Percentiles rank a stretch among this genome's conserved stretches.
phyloP scores from a whole-genome alignment of 2,888 invertebrate genomes.

The Mythimna loreyi region DNA sequence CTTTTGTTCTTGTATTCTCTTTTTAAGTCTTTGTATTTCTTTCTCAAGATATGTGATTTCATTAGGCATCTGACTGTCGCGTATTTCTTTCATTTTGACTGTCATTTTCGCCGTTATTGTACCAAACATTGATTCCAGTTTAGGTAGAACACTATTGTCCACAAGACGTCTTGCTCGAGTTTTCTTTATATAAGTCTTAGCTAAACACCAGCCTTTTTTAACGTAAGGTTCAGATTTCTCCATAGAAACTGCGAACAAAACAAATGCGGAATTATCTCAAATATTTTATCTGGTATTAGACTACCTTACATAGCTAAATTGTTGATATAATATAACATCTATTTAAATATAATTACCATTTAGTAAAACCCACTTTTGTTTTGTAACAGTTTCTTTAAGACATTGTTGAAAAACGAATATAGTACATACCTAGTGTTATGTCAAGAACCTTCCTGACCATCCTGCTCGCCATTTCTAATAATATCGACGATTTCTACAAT shows the following conservation, averaged over 20 bases:
- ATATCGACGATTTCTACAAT: slow-evolving; percentile 2
- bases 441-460: slow-evolving; percentile 77
- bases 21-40: slow-evolving; percentile 76
- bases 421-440: slow-evolving; percentile 76
- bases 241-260: slow-evolving; percentile 86
- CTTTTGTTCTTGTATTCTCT: slow-evolving; percentile 39
- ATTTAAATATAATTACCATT: slow-evolving; percentile 1
- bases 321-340: background rate
- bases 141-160: slow-evolving; percentile 72
- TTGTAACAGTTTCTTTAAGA: slow-evolving; percentile 80
- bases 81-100: slow-evolving; percentile 68
- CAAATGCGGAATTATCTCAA: slow-evolving; percentile 69
- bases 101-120: slow-evolving; percentile 59
- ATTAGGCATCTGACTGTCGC: slow-evolving; percentile 73
- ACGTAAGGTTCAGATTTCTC: slow-evolving; percentile 76
- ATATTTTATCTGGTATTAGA: background rate
- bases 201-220: slow-evolving; percentile 72
- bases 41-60: slow-evolving; percentile 79
- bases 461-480: slow-evolving; percentile 72
- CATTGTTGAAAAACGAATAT: slow-evolving; percentile 5
- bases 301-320: slow-evolving; percentile 26
- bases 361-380: slow-evolving; percentile 73
- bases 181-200: slow-evolving; percentile 71
- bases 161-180: slow-evolving; percentile 75
- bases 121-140: slow-evolving; percentile 71